phyloP scores from a whole-genome alignment of 2,797 vertebrate species.

The Cryptoprocta ferox region DNA sequence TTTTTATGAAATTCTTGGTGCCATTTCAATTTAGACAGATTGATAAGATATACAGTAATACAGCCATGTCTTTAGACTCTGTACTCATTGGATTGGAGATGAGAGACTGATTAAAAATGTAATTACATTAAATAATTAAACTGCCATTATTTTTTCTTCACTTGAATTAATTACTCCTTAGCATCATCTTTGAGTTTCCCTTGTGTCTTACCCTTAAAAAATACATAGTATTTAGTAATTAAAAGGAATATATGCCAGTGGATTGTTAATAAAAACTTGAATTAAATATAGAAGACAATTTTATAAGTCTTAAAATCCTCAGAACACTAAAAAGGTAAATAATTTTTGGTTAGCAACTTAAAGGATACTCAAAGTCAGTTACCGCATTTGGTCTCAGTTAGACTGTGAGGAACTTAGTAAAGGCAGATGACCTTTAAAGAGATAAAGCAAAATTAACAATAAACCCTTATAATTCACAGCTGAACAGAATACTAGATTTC shows the following conservation, averaged over 20 bases:
- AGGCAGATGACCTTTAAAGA: neutral
- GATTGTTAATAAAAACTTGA: slow-evolving; percentile 18
- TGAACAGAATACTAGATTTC: neutral
- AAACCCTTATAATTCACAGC: neutral
- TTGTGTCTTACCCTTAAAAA: neutral
- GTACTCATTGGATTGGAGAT: neutral
- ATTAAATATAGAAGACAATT: slow-evolving; percentile 72
- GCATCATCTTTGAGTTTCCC: neutral
- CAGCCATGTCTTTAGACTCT: neutral
- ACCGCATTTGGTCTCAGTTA: neutral
- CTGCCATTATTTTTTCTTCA: neutral
- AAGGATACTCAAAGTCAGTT: slow-evolving; percentile 68
- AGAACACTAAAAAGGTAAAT: slow-evolving; percentile 76
- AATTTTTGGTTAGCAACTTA: slow-evolving; percentile 69
- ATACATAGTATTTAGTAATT: neutral
- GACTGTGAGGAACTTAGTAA: neutral
- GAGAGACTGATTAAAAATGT: neutral
- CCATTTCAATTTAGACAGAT: neutral
- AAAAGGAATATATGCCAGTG: neutral
- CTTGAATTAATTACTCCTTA: neutral
- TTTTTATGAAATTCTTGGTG: neutral
- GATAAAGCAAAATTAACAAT: neutral
- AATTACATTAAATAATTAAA: neutral
- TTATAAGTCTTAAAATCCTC: slow-evolving; percentile 73
- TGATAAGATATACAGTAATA: neutral